Conservation (phyloP, 2,888 invertebrate genomes). For the Drosophila parthenogenetica region DNA sequence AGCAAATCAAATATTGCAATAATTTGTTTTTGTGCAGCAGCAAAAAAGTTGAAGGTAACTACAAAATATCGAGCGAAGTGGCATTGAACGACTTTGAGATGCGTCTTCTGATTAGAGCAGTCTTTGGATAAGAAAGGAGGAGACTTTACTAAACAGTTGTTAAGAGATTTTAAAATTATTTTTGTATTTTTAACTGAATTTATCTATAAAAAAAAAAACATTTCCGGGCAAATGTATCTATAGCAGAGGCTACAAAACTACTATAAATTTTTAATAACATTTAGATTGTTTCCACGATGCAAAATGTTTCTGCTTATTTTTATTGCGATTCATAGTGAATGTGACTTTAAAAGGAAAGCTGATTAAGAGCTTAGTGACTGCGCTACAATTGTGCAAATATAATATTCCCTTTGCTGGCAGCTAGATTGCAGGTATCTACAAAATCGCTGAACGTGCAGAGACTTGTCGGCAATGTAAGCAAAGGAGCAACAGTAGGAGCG, state of each 20-base stretch:
- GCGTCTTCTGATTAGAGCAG: constrained; percentile 6
- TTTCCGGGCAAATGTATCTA: background rate
- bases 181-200: too few relatives aligned
- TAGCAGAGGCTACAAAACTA: background rate
- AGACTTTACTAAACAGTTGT: too few relatives aligned
- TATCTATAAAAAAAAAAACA: background rate
- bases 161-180: too few relatives aligned
- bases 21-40: constrained; percentile 52
- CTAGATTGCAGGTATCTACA: constrained; percentile 11
- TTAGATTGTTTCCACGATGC: background rate
- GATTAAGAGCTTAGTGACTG: constrained; percentile 39
- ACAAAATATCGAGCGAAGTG: background rate
- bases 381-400: constrained; percentile 25
- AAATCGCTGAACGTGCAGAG: constrained; percentile 43
- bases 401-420: constrained; percentile 30
- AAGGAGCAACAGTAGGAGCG: background rate
- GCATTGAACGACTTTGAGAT: constrained; percentile 5
- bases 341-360: constrained; percentile 33
- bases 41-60: constrained; percentile 22
- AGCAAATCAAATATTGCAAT: constrained; percentile 70
- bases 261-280: background rate
- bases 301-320: background rate
- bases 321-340: constrained; percentile 1
- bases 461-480: constrained; percentile 28
- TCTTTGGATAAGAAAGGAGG: too few relatives aligned